These are phyloP conservation scores for Achroia grisella DNA, from an alignment of 1,140 invertebrate species.

Conservation along the genomic window DNA sequence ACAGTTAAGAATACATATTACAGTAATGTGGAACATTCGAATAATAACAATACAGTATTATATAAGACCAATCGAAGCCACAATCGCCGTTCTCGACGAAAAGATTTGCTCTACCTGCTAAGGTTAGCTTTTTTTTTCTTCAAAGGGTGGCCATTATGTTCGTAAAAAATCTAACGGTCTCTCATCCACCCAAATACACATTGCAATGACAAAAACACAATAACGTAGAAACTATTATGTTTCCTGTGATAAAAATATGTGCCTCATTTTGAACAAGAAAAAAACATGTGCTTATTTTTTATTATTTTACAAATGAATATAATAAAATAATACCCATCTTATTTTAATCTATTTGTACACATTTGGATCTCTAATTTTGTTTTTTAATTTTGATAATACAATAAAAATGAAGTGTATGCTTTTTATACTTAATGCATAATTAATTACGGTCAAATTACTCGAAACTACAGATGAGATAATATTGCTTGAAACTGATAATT, in stretches of 20 bases:
- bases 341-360: no score
- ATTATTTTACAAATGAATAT: neutral
- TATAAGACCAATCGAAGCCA: conserved; percentile 37
- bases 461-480: no score
- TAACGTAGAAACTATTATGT: conserved; percentile 56
- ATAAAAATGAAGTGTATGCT: no score
- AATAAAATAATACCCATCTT: no score
- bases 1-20: conserved; percentile 20
- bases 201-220: conserved; percentile 61
- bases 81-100: conserved; percentile 47
- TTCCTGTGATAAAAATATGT: conserved; percentile 42
- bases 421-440: no score
- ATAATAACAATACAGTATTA: conserved; percentile 33
- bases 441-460: no score
- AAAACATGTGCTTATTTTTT: conserved; percentile 4
- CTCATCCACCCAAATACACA: conserved; percentile 51
- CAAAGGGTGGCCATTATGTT: conserved; percentile 61
- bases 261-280: conserved; percentile 19
- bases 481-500: no score
- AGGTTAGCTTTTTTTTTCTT: conserved; percentile 47
- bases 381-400: no score
- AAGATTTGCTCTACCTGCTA: conserved; percentile 59
- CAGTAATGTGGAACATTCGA: conserved; percentile 35
- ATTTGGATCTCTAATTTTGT: no score
- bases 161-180: conserved; percentile 61